Base-by-base conservation (phyloP, 2,113 vertebrate genomes). In the Crypturellus undulatus region DNA sequence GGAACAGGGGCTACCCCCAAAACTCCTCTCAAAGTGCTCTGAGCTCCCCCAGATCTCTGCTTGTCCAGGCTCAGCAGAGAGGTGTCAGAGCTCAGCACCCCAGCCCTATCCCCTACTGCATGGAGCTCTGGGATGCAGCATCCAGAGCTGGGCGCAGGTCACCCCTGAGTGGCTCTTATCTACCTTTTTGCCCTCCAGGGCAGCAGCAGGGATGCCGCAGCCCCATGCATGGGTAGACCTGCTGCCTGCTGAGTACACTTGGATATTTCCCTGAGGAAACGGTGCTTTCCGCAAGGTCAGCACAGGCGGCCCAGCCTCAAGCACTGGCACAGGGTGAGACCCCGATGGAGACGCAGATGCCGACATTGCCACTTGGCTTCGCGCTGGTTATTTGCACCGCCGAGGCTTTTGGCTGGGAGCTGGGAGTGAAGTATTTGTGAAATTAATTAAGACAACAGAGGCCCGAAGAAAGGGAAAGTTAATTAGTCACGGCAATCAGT, bases 381-480 rank as follows among this genome's bases (percentile, higher is more conserved):
- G 79, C 1, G 19, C 84, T 10, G 1, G 81, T 45, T 93, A 83
- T 93, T 62, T 94, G 90, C 94, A 93, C 95, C 88, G 9, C 62
- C 1, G 63, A 94, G 96, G 89, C 84, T 81, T 92, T 67, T 92
- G 89, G 84, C 96, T 96, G 87, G 22, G 89, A 97, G 96, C 91
- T 84, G 85, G 69, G 95, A 97, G 91, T 5, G 82, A 88, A 95
- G 93, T 79, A 94, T 96, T 97, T 95, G 95, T 86, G 95, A 97
- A 97, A 97, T 97, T 97, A 97, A 97, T 97, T 97, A 97, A 97
- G 97, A 97, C 97, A 97, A 97, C 97, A 97, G 97, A 97, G 97
- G 95, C 97, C 96, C 20, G 77, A 91, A 97, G 97, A 97, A 97
- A 97, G 89, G 92, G 79, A 97, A 97, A 97, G 97, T 97, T 97